A percentile compares a stretch with the other conserved stretches of the same genome.
Conservation (phyloP, 2,113 vertebrate species). For the Gymnarchus niloticus region DNA sequence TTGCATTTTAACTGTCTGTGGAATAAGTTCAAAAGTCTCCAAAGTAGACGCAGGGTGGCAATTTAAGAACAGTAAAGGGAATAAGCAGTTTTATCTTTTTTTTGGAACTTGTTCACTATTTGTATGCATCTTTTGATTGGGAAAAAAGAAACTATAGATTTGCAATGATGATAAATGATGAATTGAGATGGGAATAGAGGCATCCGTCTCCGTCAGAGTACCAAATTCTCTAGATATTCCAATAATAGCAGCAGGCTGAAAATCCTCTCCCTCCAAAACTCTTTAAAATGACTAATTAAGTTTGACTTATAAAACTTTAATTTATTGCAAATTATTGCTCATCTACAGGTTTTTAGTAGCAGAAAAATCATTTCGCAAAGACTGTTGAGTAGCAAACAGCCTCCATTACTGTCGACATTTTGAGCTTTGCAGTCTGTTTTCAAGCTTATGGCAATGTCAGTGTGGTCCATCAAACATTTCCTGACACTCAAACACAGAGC, state of each 20-base stretch:
- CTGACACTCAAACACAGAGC: background rate
- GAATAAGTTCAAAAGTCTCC: background rate
- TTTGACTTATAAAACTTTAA: background rate
- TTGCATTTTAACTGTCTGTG: background rate
- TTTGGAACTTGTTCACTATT: background rate
- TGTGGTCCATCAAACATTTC: background rate
- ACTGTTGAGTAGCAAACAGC: background rate
- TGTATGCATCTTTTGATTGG: background rate
- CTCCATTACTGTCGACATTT: background rate
- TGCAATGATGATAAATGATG: no score
- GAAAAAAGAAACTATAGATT: background rate
- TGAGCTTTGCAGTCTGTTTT: background rate
- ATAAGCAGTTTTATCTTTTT: no score
- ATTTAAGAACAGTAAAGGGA: background rate
- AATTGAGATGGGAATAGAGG: background rate
- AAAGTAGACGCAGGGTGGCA: background rate
- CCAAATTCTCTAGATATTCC: background rate
- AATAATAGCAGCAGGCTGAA: background rate
- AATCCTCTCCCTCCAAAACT: background rate
- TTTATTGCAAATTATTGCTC: background rate
- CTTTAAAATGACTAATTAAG: background rate
- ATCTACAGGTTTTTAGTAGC: background rate
- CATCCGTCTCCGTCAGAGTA: background rate
- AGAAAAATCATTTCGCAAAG: background rate
- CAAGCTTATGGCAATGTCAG: background rate